These are phyloP conservation scores for Ophiodon elongatus DNA, from an alignment of 2,113 vertebrate species.

Conservation along the genomic window DNA sequence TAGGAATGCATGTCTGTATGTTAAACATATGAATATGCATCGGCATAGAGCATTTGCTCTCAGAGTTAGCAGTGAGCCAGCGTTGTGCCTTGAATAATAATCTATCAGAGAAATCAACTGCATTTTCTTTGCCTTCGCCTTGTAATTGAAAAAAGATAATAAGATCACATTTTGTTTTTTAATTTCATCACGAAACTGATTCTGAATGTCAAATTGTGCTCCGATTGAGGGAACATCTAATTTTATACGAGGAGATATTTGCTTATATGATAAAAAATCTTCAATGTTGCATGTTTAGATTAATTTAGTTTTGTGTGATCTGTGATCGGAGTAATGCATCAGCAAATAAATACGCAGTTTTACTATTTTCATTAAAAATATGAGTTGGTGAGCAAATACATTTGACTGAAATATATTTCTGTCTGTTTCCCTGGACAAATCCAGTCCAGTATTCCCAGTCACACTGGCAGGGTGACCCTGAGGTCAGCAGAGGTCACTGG, in stretches of 20 bases:
- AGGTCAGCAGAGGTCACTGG: slow-evolving; percentile 70
- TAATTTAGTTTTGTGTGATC: slow-evolving; percentile 30
- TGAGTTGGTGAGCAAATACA: slow-evolving; percentile 15
- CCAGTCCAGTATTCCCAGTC: slow-evolving; percentile 31
- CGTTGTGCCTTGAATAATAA: slow-evolving; percentile 85
- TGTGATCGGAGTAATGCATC: slow-evolving; percentile 9
- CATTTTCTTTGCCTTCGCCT: slow-evolving; percentile 47
- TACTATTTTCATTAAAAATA: not conserved
- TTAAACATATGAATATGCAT: slow-evolving; percentile 90
- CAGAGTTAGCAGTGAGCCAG: slow-evolving; percentile 76
- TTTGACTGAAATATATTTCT: not conserved
- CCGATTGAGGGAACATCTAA: not conserved
- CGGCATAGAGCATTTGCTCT: slow-evolving; percentile 78
- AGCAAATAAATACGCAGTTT: not conserved
- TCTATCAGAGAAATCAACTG: slow-evolving; percentile 55
- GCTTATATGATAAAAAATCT: slow-evolving; percentile 24
- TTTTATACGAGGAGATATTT: slow-evolving; percentile 28
- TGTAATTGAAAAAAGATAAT: slow-evolving; percentile 60
- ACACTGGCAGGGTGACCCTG: slow-evolving; percentile 54
- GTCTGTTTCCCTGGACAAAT: slow-evolving; percentile 35
- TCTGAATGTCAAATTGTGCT: slow-evolving; percentile 39
- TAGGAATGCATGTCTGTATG: slow-evolving; percentile 84
- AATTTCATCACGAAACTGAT: slow-evolving; percentile 23
- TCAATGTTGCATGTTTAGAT: slow-evolving; percentile 40
- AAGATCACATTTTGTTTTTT: slow-evolving; percentile 31